Percentiles rank a stretch among this genome's conserved stretches.
Conservation (phyloP, 2,113 vertebrate genomes). For the Acanthisitta chloris region DNA sequence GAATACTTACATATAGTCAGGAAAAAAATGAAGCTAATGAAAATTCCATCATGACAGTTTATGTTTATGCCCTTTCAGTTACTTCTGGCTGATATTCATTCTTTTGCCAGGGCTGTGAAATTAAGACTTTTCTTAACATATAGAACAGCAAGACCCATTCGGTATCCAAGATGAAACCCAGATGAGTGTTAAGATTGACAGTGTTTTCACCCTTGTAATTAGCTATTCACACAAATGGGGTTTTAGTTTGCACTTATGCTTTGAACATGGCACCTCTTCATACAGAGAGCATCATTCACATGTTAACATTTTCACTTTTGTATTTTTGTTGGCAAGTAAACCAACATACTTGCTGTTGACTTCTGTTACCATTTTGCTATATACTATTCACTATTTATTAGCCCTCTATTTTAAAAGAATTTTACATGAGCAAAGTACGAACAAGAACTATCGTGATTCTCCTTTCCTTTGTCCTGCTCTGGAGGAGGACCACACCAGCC, state of each 20-base stretch:
- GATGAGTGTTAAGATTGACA: constrained; percentile 55
- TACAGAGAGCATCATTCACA: constrained; percentile 44
- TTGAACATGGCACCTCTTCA: constrained; percentile 55
- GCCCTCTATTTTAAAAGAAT: background rate
- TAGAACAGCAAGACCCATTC: constrained; percentile 50
- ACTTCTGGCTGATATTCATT: constrained; percentile 43
- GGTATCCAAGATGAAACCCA: constrained; percentile 48
- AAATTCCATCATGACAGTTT: background rate
- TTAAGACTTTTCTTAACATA: constrained; percentile 47
- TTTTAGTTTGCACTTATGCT: constrained; percentile 56
- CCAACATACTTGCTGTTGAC: background rate
- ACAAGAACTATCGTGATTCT: background rate
- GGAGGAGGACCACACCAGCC: background rate
- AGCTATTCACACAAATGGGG: constrained; percentile 57
- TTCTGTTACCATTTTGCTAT: background rate
- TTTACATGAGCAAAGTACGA: background rate
- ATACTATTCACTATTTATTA: background rate
- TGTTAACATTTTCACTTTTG: constrained; percentile 52
- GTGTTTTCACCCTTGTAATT: constrained; percentile 65
- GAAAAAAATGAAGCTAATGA: constrained; percentile 9
- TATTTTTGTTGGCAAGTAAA: constrained; percentile 47
- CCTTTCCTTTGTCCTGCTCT: background rate
- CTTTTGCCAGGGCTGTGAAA: constrained; percentile 51
- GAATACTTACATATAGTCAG: background rate
- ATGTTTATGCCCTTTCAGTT: constrained; percentile 10